Percentiles rank a stretch among this genome's conserved stretches.
phyloP scores from a whole-genome alignment of 2,888 invertebrate genomes.

The Apamea crenata region DNA sequence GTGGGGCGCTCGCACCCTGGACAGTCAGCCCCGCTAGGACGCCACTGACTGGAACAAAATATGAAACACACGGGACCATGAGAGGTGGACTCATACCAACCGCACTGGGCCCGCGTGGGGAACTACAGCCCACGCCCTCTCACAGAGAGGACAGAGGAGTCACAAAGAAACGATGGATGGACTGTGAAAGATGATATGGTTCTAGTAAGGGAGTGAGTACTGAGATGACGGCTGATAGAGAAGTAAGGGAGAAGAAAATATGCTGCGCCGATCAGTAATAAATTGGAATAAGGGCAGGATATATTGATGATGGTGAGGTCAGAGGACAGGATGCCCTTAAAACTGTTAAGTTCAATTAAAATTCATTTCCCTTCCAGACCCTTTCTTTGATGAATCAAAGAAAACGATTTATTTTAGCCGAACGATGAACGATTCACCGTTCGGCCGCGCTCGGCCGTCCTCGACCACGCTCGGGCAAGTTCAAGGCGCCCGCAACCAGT shows the following conservation, averaged over 20 bases:
- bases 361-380: background rate
- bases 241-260: background rate
- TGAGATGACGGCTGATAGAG: background rate
- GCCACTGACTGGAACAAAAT: background rate
- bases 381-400: background rate
- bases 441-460: conserved; percentile 12
- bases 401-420: background rate
- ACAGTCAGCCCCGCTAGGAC: background rate
- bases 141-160: background rate
- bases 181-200: background rate
- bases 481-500: conserved; percentile 51
- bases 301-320: background rate
- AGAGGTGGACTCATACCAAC: background rate
- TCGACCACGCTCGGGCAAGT: conserved; percentile 45
- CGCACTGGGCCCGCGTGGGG: background rate
- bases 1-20: background rate
- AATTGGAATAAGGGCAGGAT: background rate
- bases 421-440: background rate
- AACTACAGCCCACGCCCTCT: background rate
- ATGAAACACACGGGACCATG: background rate
- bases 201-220: background rate
- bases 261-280: background rate
- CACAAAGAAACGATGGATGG: background rate
- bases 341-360: background rate
- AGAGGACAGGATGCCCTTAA: background rate